Evolutionary conservation across 2,888 invertebrate species (phyloP), one percentile per base, ranked within the genome.

Genomic region (Dolichomitus sp.): DNA sequence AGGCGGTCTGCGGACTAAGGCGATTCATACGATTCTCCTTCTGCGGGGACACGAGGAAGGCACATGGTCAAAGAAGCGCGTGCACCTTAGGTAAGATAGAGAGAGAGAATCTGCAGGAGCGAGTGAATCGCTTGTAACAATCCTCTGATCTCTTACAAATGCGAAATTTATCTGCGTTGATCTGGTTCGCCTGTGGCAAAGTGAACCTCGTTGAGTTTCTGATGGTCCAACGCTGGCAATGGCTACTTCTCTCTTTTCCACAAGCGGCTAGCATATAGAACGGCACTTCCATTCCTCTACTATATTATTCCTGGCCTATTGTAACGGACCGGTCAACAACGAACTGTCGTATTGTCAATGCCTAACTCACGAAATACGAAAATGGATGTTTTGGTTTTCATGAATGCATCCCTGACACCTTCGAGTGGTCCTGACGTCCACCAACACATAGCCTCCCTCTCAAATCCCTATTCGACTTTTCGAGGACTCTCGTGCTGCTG

Each of bases 361-460:
- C 77, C 12, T 23, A 23, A 52, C 76, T 37, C 50, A 42, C 42
- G 77, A 76, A 80, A 73, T 68, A 77, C 74, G 84, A 84, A 84
- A 89, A 88, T 89, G 83, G 81, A 90, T 91, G 90, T 90, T 90
- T 90, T 90, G 90, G 91, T 91, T 90, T 90, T 85, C 83, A 40
- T 89, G 88, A 89, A 90, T 90, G 84, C 85, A 12, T 84, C 75
- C 80, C 81, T 88, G 89, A 87, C 90, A 90, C 87, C 81, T 79
- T 85, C 80, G 81, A 84, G 82, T 81, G 80, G 75, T 80, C 40
- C 76, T n/a, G 61, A 54, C 68, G 33, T 78, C 48, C 42, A 42
- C 12, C 27, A 9, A 59, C n/a, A 54, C 27, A 27, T 0, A 4
- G 27, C 40, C 9, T 59, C 80, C 75, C 66, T 48, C 50, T 66